Evolutionary conservation across 2,888 invertebrate genomes (phyloP), one percentile per base, ranked within the genome.

Genomic region (Andrena haemorrhoa): DNA sequence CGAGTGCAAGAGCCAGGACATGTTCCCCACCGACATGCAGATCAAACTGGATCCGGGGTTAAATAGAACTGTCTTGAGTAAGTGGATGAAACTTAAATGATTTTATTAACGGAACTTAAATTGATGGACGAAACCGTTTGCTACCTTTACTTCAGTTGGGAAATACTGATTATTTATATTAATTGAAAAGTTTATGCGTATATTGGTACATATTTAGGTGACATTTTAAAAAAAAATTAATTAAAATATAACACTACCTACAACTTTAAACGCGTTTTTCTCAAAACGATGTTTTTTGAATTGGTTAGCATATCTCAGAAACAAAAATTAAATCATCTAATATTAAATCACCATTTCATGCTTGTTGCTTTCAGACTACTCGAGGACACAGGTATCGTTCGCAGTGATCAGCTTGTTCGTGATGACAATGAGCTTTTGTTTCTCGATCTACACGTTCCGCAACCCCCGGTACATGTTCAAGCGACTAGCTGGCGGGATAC

Each of bases 391-490:
- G 94, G 96, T 97, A 47, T 97, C 97, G 0, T 98, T 98, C 92
- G 97, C 97, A 61, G 96, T 97, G 86, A 97, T 98, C 90, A 97
- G 97, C 82, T 93, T 98, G 75, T 95, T 97, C 85, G 95, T 98
- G 58, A 97, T 98, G 97, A 93, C 96, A 60, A 96, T 98, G 96
- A 97, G 97, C 0, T 96, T 97, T 70, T 95, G 96, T 1, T 98
- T 98, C 93, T 97, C 98, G 6, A 95, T 96, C 84, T 98, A 98
- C 93, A 97, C 98, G 20, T 97, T 98, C 92, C 95, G 95, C 86
- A 97, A 98, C 92, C 97, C 97, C 2, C 95, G 98, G 4, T 98
- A 98, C 93, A 98, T 97, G 96, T 98, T 97, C 94, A 98, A 98
- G 93, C 95, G 98, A 51, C 95, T 98, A 31, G 97, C 98, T 3